A percentile compares a stretch with the other conserved stretches of the same genome.
These are phyloP conservation scores for Crotalus viridis DNA, from an alignment of 2,113 vertebrate genomes.

Conservation along the genomic window DNA sequence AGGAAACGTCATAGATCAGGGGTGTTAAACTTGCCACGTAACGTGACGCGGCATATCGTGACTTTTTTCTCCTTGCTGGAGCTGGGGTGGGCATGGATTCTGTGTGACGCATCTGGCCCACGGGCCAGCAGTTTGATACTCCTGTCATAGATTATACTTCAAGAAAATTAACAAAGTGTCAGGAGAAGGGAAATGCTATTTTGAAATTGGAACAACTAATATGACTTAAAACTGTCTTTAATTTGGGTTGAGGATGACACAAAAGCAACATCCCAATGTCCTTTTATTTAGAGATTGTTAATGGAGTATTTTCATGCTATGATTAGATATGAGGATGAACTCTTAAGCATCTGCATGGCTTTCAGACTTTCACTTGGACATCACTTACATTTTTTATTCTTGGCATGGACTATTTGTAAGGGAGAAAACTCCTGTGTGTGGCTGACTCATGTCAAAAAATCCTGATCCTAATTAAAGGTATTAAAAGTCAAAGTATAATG, in stretches of 20 bases:
- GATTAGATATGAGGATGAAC: background rate
- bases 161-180: too few relatives aligned
- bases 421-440: background rate
- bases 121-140: too few relatives aligned
- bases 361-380: background rate
- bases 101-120: too few relatives aligned
- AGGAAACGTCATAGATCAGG: background rate
- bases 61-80: too few relatives aligned
- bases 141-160: too few relatives aligned
- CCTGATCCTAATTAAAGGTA: background rate
- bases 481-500: background rate
- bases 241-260: background rate
- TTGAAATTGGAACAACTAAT: background rate
- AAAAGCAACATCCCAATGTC: background rate
- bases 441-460: background rate
- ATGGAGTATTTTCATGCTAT: background rate
- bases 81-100: too few relatives aligned
- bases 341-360: background rate
- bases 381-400: background rate
- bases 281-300: background rate
- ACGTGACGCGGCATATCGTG: too few relatives aligned
- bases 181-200: background rate
- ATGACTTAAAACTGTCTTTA: background rate
- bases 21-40: too few relatives aligned
- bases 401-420: background rate